Evolutionary conservation across 2,797 vertebrate genomes (phyloP), one percentile per base, ranked within the genome.

Genomic region (Harpagifer antarcticus): DNA sequence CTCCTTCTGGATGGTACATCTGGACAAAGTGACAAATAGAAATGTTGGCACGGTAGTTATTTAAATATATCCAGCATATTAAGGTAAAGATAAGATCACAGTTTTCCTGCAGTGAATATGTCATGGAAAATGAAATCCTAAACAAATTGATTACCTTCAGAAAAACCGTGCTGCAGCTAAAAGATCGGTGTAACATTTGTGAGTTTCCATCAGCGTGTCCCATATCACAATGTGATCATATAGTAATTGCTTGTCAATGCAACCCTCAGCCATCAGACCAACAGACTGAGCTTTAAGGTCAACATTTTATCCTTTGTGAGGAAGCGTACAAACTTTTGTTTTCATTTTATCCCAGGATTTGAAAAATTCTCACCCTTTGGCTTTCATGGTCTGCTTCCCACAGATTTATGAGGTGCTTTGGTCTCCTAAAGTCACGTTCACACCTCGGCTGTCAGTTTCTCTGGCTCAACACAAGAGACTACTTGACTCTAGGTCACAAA

Each of bases 1-100:
- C 64, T 98, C 97, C 5, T 94, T 95, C 92, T 96, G 96, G 87
- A 98, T 89, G 40, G 96, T 95, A 82, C 98, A 99, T 88, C 98
- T 99, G 91, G 49, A 85, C 60, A 78, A 27, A 69, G 33, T 15
- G 0, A 0, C 37, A 68, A 67, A 54, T 12, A 45, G 44, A 44
- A 9, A 50, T 56, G 8, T 68, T 37, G 9, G 40, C n/a, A 23
- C 31, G n/a, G 66, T 43, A 11, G 52, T 54, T 33, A 42, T 45
- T 6, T 37, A 37, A 37, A 42, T 72, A 76, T 31, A 58, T 19
- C 16, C 12, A 15, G 54, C 19, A 50, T 31, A n/a, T 65, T 31
- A 33, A 43, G 13, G 19, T 45, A 17, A 4, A 68, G 55, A 53
- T 74, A 50, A 68, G 9, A 68, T 72, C 47, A 58, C 3, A 19